Evolutionary conservation across 2,113 vertebrate genomes (phyloP), one percentile per base, ranked within the genome.

Genomic region (Aspidoscelis tigris): DNA sequence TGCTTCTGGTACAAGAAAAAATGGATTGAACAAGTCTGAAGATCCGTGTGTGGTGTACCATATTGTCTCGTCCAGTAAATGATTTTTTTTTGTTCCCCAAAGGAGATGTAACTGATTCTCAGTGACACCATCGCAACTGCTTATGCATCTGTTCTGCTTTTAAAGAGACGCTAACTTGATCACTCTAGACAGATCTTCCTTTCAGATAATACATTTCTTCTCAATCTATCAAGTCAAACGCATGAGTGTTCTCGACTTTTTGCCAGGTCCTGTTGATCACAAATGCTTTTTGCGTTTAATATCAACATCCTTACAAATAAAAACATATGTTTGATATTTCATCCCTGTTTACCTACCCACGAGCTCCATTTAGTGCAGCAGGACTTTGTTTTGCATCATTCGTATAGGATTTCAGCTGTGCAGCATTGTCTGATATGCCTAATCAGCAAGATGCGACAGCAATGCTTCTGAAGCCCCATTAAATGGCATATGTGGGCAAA

Each of bases 121-220:
- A 83, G 78, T 83, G 91, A 94, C 93, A 93, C 93, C 74, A 88
- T 82, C 44, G 50, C 89, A 93, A 89, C 93, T 93, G 86, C 90
- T 91, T 92, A 87, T 88, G 88, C 95, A 96, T 95, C 96, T 97
- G 95, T 93, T 95, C 89, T 91, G 83, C 94, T 92, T 94, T 95
- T 93, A 93, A 94, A 90, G 84, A 91, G 82, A 92, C 87, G 86
- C 87, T 73, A 90, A 93, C 77, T 93, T 91, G 90, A 92, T 94
- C 91, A 89, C 86, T 87, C 86, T 79, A 72, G 90, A 91, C 92
- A 93, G 91, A 91, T 92, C 89, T 91, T 92, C 88, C 85, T 92
- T 93, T 91, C 90, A 89, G 89, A 88, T 92, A 93, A 93, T 88
- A 66, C 85, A 88, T 93, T 94, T 92, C 88, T 93, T 86, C 58